These are phyloP conservation scores for Lepidurus apus DNA, from an alignment of 1,140 invertebrate genomes.

Conservation along the genomic window DNA sequence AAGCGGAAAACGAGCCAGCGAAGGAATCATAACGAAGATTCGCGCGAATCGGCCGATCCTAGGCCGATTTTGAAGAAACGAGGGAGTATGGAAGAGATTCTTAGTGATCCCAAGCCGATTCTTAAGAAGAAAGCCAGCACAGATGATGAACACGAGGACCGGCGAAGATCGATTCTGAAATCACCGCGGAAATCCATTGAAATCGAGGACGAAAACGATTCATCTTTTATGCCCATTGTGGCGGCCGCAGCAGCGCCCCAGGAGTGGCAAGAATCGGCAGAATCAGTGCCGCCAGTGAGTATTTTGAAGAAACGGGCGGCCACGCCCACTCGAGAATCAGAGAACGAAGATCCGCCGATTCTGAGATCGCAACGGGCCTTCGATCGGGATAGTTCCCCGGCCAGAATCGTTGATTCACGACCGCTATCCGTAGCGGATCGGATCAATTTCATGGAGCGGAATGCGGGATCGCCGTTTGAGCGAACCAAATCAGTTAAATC, in stretches of 20 bases:
- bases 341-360: constrained; percentile 4
- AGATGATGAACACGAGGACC: constrained; percentile 67
- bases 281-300: neutral
- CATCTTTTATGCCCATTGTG: constrained; percentile 13
- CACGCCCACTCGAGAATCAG: neutral
- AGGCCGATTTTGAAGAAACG: constrained; percentile 76
- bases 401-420: neutral
- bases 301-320: constrained; percentile 20
- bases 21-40: neutral
- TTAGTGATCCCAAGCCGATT: constrained; percentile 59
- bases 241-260: neutral
- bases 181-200: constrained; percentile 46
- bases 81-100: constrained; percentile 52
- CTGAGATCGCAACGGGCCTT: neutral
- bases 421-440: constrained; percentile 26
- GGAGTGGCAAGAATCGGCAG: constrained; percentile 10
- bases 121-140: constrained; percentile 75
- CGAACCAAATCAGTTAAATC: neutral
- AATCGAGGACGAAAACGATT: constrained; percentile 37
- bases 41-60: constrained; percentile 45
- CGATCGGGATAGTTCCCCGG: constrained; percentile 33
- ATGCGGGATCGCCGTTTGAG: neutral
- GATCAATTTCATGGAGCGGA: constrained; percentile 25
- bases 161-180: constrained; percentile 73
- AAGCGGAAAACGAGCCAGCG: constrained; percentile 60